A percentile compares a stretch with the other conserved stretches of the same genome.
Conservation (phyloP, 1,140 invertebrate species). For the Nixonia krombeini region DNA sequence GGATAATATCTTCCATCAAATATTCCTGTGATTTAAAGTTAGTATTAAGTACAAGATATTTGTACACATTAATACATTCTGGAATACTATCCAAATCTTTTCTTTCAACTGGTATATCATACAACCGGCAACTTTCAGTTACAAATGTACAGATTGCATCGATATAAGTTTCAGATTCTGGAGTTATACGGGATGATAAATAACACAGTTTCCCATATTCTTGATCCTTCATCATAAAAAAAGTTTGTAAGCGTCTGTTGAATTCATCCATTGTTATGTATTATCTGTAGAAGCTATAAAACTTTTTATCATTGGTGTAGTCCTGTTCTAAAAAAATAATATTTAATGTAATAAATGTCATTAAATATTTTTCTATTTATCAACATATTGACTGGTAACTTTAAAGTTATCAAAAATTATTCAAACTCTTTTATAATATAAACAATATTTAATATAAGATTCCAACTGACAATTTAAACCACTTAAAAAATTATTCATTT, state of each 20-base stretch:
- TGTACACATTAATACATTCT: slow-evolving; percentile 44
- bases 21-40: slow-evolving; percentile 55
- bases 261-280: slow-evolving; percentile 54
- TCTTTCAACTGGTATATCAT: slow-evolving; percentile 16
- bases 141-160: slow-evolving; percentile 47
- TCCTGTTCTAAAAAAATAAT: no score
- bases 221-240: slow-evolving; percentile 51
- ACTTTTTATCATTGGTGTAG: no score
- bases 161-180: slow-evolving; percentile 48
- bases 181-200: slow-evolving; percentile 54
- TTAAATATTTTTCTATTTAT: no score
- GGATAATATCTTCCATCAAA: slow-evolving; percentile 51
- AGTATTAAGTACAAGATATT: slow-evolving; percentile 61
- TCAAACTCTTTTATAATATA: no score
- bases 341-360: no score
- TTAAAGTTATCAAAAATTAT: no score
- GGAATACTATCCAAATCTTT: slow-evolving; percentile 18
- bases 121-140: slow-evolving; percentile 24
- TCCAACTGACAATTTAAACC: no score
- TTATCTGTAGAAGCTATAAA: no score
- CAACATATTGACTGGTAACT: no score
- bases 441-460: no score
- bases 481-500: no score
- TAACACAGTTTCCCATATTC: slow-evolving; percentile 49
- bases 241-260: slow-evolving; percentile 50